phyloP scores from a whole-genome alignment of 1,140 invertebrate species.

The Rhopalosiphum maidis region DNA sequence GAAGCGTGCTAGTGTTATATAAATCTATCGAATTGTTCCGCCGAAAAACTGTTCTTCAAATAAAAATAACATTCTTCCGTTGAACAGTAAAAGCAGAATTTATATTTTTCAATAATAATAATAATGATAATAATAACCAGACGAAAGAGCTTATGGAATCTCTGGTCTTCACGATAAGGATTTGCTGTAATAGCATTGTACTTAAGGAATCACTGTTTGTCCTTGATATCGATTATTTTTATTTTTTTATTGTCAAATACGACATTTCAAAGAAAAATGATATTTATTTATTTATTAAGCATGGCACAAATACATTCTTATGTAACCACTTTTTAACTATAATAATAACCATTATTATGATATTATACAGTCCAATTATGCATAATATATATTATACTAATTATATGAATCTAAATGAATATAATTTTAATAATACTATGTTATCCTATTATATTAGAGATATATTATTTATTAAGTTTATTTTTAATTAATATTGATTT shows the following conservation, averaged over 20 bases:
- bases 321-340: background rate
- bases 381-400: background rate
- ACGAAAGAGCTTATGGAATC: background rate
- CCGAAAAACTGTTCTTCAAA: background rate
- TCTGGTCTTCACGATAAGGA: background rate
- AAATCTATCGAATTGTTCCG: background rate
- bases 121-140: background rate
- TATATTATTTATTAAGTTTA: background rate
- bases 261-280: background rate
- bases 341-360: background rate
- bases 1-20: background rate
- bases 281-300: slow-evolving; percentile 9
- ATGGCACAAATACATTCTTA: background rate
- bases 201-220: background rate
- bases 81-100: background rate
- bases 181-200: background rate
- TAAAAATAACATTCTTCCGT: background rate
- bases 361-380: background rate
- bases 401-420: background rate
- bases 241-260: background rate
- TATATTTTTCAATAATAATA: background rate
- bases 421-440: background rate
- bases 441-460: background rate
- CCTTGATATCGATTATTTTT: background rate
- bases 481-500: background rate